Conservation (phyloP, 2,888 invertebrate species). For the Tetranychus truncatus region DNA sequence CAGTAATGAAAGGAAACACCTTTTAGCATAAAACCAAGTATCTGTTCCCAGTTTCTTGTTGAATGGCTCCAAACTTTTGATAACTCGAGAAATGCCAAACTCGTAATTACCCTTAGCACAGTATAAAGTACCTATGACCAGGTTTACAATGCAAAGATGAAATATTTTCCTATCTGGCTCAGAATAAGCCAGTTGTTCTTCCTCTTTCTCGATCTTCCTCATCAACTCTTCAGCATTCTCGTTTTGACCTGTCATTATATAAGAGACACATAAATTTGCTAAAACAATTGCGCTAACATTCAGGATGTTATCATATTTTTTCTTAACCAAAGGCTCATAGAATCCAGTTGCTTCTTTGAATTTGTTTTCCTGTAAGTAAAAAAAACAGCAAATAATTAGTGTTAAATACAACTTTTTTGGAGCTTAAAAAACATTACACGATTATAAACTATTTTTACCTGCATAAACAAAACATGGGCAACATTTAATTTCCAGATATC, state of each 20-base stretch:
- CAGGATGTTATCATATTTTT: slow-evolving; percentile 73
- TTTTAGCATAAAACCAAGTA: slow-evolving; percentile 94
- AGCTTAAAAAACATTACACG: background rate
- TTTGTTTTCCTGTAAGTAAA: slow-evolving; percentile 52
- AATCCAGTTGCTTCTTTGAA: slow-evolving; percentile 94
- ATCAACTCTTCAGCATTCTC: slow-evolving; percentile 96
- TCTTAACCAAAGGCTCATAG: slow-evolving; percentile 91
- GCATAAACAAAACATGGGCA: slow-evolving; percentile 97
- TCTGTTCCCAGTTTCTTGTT: slow-evolving; percentile 87
- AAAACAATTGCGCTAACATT: slow-evolving; percentile 85
- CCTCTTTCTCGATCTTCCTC: slow-evolving; percentile 95
- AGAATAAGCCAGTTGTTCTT: slow-evolving; percentile 74
- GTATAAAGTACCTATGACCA: slow-evolving; percentile 93
- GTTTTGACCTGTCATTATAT: slow-evolving; percentile 96
- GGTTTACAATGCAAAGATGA: slow-evolving; percentile 95
- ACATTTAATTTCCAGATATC: slow-evolving; percentile 94
- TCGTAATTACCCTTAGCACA: slow-evolving; percentile 98
- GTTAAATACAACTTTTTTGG: background rate
- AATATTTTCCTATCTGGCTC: slow-evolving; percentile 71
- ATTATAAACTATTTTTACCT: slow-evolving; percentile 33
- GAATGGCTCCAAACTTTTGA: slow-evolving; percentile 85
- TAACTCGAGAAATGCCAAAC: slow-evolving; percentile 89
- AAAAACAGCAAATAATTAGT: background rate
- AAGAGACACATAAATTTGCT: slow-evolving; percentile 93
- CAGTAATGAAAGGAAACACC: slow-evolving; percentile 78